These are phyloP conservation scores for Vulpes vulpes DNA, from an alignment of 2,113 vertebrate genomes.

Conservation along the genomic window DNA sequence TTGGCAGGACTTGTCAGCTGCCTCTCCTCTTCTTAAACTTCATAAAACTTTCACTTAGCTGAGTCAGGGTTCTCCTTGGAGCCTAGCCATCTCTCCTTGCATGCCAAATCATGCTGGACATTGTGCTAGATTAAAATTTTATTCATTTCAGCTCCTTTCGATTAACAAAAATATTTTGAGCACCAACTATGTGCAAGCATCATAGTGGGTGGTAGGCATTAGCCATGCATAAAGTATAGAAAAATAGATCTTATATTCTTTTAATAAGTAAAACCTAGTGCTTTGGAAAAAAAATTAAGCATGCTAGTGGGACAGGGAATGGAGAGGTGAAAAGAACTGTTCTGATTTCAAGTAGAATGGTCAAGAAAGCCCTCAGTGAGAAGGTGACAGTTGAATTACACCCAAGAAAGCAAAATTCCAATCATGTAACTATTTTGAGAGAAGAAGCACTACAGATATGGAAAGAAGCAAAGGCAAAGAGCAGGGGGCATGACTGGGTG, in stretches of 20 bases:
- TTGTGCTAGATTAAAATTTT: neutral
- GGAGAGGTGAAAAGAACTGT: neutral
- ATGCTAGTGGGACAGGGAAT: neutral
- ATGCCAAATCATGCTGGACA: neutral
- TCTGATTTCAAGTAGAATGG: neutral
- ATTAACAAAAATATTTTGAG: neutral
- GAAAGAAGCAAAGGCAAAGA: neutral
- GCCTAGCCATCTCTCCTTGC: neutral
- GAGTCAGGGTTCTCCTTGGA: constrained; percentile 16
- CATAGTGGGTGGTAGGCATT: too few relatives aligned
- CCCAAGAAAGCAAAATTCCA: neutral
- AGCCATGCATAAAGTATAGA: neutral
- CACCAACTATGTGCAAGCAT: neutral
- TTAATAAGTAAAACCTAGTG: neutral
- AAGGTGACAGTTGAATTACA: neutral
- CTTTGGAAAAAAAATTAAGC: neutral
- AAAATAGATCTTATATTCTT: neutral
- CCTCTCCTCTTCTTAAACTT: neutral
- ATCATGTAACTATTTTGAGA: neutral
- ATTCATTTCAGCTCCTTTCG: neutral
- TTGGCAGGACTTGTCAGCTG: neutral
- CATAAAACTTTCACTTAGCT: neutral
- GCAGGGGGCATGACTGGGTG: neutral
- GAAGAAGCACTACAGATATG: neutral
- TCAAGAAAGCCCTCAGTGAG: neutral